Conservation (phyloP, 1,140 invertebrate species). For the Tetramorium simillimum region DNA sequence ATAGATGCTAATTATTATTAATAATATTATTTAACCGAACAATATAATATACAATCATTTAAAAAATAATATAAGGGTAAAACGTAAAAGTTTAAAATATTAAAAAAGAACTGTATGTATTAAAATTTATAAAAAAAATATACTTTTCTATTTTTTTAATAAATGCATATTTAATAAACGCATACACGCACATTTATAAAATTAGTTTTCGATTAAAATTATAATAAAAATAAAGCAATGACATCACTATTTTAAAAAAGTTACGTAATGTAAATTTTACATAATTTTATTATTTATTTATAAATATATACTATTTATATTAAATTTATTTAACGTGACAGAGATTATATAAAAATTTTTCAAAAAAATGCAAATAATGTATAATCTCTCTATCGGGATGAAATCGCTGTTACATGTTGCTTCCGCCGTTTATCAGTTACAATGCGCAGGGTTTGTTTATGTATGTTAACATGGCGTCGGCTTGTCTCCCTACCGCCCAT, state of each 20-base stretch:
- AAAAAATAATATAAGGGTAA: background rate
- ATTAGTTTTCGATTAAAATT: background rate
- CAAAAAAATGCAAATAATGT: background rate
- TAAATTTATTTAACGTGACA: background rate
- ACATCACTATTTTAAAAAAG: background rate
- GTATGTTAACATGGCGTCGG: slow-evolving; percentile 85
- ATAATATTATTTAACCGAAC: background rate
- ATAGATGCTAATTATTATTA: slow-evolving; percentile 61
- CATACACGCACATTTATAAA: background rate
- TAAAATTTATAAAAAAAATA: background rate
- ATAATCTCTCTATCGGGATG: background rate
- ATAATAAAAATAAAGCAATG: background rate
- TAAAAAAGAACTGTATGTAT: background rate
- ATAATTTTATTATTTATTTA: slow-evolving; percentile 9
- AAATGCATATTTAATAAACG: background rate
- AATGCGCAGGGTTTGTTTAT: slow-evolving; percentile 82
- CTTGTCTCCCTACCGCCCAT: slow-evolving; percentile 77
- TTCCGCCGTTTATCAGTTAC: slow-evolving; percentile 81
- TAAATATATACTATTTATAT: slow-evolving; percentile 5
- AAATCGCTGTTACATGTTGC: slow-evolving; percentile 75
- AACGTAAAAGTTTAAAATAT: background rate
- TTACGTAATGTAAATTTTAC: background rate
- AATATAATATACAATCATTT: background rate
- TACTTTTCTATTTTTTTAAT: background rate
- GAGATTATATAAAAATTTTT: background rate